Evolutionary conservation across 2,888 invertebrate genomes (phyloP), one percentile per base, ranked within the genome.

Genomic region (Cybosia mesomella): DNA sequence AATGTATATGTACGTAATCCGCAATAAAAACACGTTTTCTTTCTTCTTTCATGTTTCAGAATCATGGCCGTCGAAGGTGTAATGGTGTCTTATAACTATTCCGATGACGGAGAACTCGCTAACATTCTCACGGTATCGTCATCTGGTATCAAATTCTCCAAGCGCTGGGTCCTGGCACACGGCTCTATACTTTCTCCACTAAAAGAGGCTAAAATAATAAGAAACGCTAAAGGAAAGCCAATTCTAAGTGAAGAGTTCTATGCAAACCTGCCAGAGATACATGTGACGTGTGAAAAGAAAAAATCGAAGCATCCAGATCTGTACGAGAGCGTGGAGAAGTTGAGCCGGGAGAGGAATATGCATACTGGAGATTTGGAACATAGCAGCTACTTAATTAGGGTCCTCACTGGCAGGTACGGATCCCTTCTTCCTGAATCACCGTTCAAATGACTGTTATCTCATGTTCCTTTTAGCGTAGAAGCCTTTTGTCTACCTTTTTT

Each of bases 101-200:
- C 90, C 0, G 89, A 91, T 5, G 89, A 90, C 72, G 91, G 88
- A 0, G 93, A 94, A 68, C 88, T 88, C n/a, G 90, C 94, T 0
- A 94, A 94, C 74, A 95, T 95, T 76, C 85, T 94, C 21, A 95
- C 92, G 0, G 94, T 94, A 5, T 92, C 95, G 1, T 92, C 95
- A 0, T 96, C 96, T 4, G 96, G 95, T 22, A 93, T 95, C 75
- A 91, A 90, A 71, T 95, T 95, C 85, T 91, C 92, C 61, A 85
- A 92, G n/a, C 87, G 95, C 24, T 95, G 95, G 95, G 92, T 96
- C 39, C 86, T 96, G 8, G 95, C 95, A 0, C 95, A 96, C 75
- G 96, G 95, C 4, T 94, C 95, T 34, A 90, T 95, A 15, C 86
- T 96, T 21, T 92, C 92, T 0, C 91, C 95, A 0, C 75, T 93